Conservation (phyloP, 1,140 invertebrate genomes). For the Diorhabda carinulata region DNA sequence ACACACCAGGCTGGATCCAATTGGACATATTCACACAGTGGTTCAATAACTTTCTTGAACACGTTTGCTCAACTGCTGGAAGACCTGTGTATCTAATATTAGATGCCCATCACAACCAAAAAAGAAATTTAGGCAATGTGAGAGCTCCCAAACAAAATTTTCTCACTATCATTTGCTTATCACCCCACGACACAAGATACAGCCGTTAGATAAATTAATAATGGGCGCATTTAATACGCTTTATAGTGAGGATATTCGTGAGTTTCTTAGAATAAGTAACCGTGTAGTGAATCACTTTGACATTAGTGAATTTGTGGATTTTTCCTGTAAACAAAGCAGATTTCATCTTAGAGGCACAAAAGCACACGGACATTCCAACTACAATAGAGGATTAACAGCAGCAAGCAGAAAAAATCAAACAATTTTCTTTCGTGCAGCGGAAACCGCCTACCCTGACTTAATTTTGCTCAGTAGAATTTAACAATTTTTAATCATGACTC, state of each 20-base stretch:
- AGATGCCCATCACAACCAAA: conserved; percentile 35
- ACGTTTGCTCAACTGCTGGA: conserved; percentile 22
- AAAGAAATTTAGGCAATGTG: conserved; percentile 37
- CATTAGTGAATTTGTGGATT: no score
- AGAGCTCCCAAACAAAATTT: conserved; percentile 29
- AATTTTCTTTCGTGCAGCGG: no score
- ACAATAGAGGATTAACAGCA: no score
- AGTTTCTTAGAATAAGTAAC: background rate
- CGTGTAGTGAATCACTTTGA: no score
- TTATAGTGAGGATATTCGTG: background rate
- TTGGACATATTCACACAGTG: conserved; percentile 33
- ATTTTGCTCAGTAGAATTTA: no score
- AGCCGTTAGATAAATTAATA: conserved; percentile 38
- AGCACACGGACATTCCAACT: no score
- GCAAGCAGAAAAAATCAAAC: no score
- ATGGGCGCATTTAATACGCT: background rate
- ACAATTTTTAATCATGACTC: no score
- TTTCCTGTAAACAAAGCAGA: no score
- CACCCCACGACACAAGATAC: conserved; percentile 39
- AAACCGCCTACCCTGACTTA: no score
- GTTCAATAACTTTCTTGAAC: conserved; percentile 35
- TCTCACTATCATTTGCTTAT: conserved; percentile 34
- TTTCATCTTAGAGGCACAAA: no score
- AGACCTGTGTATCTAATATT: conserved; percentile 35
- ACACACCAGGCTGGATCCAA: conserved; percentile 31